phyloP scores from a whole-genome alignment of 2,888 invertebrate genomes.

The Andrena fulva region DNA sequence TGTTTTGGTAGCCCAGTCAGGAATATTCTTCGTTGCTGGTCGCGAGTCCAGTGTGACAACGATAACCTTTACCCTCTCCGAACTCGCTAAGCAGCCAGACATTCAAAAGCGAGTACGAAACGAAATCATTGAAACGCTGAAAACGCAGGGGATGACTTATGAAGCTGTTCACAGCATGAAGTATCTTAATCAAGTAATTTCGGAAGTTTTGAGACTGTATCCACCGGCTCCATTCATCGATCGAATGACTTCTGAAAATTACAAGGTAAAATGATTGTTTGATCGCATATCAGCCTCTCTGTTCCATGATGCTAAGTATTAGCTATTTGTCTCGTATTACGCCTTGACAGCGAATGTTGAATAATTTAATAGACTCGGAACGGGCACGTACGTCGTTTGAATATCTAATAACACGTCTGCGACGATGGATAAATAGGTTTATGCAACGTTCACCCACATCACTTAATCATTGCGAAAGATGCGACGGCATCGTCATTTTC shows the following conservation, averaged over 20 bases:
- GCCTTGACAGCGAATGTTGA: too few species aligned
- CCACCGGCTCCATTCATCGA: slow-evolving; percentile 78
- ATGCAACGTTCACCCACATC: background rate
- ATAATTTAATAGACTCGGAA: too few species aligned
- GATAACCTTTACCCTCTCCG: slow-evolving; percentile 71
- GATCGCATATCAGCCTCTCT: background rate
- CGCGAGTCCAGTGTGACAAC: slow-evolving; percentile 75
- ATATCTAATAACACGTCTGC: too few species aligned
- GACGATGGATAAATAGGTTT: background rate
- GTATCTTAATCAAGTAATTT: slow-evolving; percentile 76
- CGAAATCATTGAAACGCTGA: slow-evolving; percentile 69
- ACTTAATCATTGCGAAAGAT: background rate
- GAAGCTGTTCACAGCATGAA: slow-evolving; percentile 76
- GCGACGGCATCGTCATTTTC: too few species aligned
- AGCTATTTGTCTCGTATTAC: too few species aligned
- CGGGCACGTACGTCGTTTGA: too few species aligned
- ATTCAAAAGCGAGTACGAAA: slow-evolving; percentile 71
- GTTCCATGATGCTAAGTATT: too few species aligned
- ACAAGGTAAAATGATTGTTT: slow-evolving; percentile 67
- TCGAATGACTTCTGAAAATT: slow-evolving; percentile 72
- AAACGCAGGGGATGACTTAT: slow-evolving; percentile 70
- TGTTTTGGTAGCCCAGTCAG: slow-evolving; percentile 75
- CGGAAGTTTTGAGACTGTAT: slow-evolving; percentile 77
- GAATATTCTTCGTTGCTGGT: slow-evolving; percentile 78
- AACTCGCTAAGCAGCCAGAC: slow-evolving; percentile 75